Percentiles rank a stretch among this genome's conserved stretches.
Conservation (phyloP, 2,797 vertebrate species). For the Allobates femoralis region DNA sequence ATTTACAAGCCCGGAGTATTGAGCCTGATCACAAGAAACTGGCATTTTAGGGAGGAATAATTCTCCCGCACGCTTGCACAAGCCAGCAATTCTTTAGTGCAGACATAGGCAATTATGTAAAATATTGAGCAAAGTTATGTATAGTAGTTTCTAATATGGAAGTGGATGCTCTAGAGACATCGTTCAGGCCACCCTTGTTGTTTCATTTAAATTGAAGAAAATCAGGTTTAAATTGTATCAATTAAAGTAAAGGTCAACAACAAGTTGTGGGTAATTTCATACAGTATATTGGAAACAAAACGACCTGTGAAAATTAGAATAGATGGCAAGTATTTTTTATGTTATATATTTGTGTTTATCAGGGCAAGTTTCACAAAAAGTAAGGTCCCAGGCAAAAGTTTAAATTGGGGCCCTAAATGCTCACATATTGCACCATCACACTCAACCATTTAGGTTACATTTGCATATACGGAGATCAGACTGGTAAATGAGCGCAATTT, state of each 20-base stretch:
- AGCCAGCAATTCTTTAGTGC: conserved; percentile 57
- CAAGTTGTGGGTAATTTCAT: conserved; percentile 2
- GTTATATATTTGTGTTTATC: neutral
- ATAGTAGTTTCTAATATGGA: conserved; percentile 37
- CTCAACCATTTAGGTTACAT: no score
- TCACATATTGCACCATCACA: no score
- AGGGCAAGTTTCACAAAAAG: no score
- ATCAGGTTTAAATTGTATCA: conserved; percentile 54
- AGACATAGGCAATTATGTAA: conserved; percentile 62
- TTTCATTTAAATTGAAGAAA: conserved; percentile 60
- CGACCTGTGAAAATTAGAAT: neutral
- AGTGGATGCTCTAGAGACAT: neutral
- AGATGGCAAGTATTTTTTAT: neutral
- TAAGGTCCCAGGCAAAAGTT: no score
- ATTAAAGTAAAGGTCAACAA: conserved; percentile 57
- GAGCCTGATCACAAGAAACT: conserved; percentile 60
- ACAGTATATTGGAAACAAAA: conserved; percentile 40
- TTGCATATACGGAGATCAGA: no score
- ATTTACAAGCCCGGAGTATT: conserved; percentile 49
- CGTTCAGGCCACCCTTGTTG: conserved; percentile 50
- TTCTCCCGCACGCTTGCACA: conserved; percentile 56
- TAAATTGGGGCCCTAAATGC: no score
- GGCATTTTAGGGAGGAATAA: conserved; percentile 63
- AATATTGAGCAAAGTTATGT: conserved; percentile 51
- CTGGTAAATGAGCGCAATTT: no score